Percentiles rank a stretch among this genome's conserved stretches.
Evolutionary conservation across 2,888 invertebrate genomes (phyloP).

Genomic region (Tethea ocularis): DNA sequence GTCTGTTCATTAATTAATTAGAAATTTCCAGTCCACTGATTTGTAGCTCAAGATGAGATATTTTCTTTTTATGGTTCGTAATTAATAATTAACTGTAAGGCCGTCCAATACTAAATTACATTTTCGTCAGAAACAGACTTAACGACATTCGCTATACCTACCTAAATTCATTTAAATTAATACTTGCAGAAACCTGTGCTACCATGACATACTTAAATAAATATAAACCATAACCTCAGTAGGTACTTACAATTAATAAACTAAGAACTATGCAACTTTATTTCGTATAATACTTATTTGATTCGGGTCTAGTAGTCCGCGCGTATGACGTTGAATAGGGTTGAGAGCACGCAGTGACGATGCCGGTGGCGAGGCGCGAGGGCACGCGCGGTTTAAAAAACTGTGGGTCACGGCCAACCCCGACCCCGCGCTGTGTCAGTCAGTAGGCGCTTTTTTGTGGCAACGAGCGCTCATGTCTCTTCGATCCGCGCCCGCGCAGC

Average conservation of each 20-base stretch:
- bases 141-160: background rate
- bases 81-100: background rate
- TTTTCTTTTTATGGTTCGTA: constrained; percentile 36
- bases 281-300: background rate
- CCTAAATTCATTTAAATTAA: background rate
- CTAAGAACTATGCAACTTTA: background rate
- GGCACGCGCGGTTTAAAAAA: constrained; percentile 73
- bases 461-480: constrained; percentile 43
- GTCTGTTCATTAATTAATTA: constrained; percentile 76
- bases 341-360: constrained; percentile 48
- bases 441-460: constrained; percentile 68
- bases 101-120: background rate
- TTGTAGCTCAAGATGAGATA: constrained; percentile 54
- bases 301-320: constrained; percentile 11
- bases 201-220: too few species aligned
- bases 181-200: too few species aligned
- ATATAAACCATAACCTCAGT: background rate
- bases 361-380: too few species aligned
- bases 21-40: constrained; percentile 66
- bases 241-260: background rate
- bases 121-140: background rate
- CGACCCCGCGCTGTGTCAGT: constrained; percentile 43
- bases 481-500: constrained; percentile 54
- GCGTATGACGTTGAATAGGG: constrained; percentile 70
- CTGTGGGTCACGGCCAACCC: constrained; percentile 67